Percentiles rank a stretch among this genome's conserved stretches.
Conservation (phyloP, 2,113 vertebrate genomes). For the Pogona vitticeps region DNA sequence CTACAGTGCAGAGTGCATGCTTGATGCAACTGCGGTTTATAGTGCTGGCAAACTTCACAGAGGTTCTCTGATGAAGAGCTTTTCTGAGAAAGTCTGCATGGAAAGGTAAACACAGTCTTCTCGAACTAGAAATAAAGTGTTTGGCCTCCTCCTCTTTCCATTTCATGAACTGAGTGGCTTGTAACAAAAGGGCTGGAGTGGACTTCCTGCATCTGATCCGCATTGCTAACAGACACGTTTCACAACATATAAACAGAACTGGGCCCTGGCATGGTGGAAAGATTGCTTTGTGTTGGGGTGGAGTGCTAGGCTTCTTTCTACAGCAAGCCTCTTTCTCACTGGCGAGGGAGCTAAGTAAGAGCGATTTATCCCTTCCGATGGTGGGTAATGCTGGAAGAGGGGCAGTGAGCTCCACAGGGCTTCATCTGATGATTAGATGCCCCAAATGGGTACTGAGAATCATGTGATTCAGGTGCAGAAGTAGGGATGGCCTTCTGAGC, state of each 20-base stretch:
- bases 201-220: constrained; percentile 67
- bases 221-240: constrained; percentile 64
- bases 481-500: too few relatives aligned
- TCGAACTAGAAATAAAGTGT: constrained; percentile 63
- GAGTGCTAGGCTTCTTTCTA: too few relatives aligned
- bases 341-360: too few relatives aligned
- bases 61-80: neutral
- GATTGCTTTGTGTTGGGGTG: constrained; percentile 37
- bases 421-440: too few relatives aligned
- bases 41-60: neutral
- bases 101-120: constrained; percentile 66
- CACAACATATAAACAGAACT: constrained; percentile 52
- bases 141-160: constrained; percentile 63
- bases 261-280: constrained; percentile 64
- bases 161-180: constrained; percentile 52
- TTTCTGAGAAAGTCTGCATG: constrained; percentile 35
- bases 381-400: too few relatives aligned
- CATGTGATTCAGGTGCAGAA: too few relatives aligned
- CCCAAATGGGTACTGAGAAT: too few relatives aligned
- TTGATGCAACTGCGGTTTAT: neutral
- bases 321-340: too few relatives aligned
- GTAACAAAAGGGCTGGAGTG: constrained; percentile 61
- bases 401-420: too few relatives aligned
- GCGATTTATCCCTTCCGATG: too few relatives aligned
- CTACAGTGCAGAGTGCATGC: neutral